These are phyloP conservation scores for Apis dorsata DNA, from an alignment of 1,140 invertebrate genomes.

Conservation along the genomic window DNA sequence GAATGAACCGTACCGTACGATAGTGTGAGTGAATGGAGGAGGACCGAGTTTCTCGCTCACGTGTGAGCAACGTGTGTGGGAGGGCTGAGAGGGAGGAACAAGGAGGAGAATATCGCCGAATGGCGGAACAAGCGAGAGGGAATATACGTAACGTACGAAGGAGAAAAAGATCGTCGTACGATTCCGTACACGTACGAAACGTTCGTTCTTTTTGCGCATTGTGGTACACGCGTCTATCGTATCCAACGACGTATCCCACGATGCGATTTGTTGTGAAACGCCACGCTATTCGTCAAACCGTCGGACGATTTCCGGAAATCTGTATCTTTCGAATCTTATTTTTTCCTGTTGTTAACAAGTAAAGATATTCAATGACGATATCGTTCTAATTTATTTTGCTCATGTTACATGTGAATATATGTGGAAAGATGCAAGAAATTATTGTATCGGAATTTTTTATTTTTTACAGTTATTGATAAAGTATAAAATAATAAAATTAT, in stretches of 20 bases:
- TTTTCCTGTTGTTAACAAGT: neutral
- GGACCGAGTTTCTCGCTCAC: constrained; percentile 54
- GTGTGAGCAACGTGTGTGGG: constrained; percentile 64
- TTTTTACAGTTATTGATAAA: too few species aligned
- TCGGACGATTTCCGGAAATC: neutral
- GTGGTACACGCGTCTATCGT: neutral
- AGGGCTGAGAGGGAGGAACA: constrained; percentile 25
- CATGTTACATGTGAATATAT: too few species aligned
- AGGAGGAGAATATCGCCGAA: neutral
- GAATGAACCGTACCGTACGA: constrained; percentile 66
- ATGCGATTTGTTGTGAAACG: constrained; percentile 1
- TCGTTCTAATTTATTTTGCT: too few species aligned
- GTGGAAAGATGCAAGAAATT: too few species aligned
- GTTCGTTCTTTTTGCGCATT: neutral
- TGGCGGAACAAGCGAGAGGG: neutral
- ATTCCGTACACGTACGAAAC: constrained; percentile 32
- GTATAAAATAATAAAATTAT: too few species aligned
- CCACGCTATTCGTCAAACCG: neutral
- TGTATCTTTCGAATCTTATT: neutral
- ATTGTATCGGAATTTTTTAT: too few species aligned
- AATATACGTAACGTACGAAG: neutral
- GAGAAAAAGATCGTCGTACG: constrained; percentile 20
- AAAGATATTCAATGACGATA: too few species aligned
- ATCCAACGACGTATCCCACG: neutral
- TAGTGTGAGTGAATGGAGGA: constrained; percentile 68